A percentile compares a stretch with the other conserved stretches of the same genome.
Evolutionary conservation across 2,888 invertebrate species (phyloP).

Genomic region (Ariolimax columbianus): DNA sequence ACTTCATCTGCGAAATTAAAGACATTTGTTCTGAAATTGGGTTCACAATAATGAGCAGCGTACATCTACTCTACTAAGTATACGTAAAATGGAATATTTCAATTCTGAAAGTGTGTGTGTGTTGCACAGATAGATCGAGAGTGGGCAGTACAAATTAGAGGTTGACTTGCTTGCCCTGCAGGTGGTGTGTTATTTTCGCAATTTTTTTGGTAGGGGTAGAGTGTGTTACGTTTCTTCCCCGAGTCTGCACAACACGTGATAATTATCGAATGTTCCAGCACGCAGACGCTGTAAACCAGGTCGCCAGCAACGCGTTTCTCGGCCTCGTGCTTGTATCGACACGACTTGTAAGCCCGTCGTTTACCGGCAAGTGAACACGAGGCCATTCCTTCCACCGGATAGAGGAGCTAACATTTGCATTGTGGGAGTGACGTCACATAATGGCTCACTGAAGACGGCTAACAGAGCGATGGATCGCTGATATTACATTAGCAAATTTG

Average conservation of each 20-base stretch:
- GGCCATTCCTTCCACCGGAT: constrained; percentile 33
- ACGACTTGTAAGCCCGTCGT: neutral
- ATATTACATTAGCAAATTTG: constrained; percentile 23
- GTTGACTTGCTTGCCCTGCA: no score
- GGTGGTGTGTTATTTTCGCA: no score
- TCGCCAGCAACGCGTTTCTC: constrained; percentile 28
- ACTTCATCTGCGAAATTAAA: no score
- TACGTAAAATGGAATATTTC: no score
- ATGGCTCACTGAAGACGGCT: constrained; percentile 27
- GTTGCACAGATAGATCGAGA: no score
- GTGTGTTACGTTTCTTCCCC: no score
- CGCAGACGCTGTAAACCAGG: constrained; percentile 24
- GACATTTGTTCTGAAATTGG: no score
- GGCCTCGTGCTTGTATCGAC: constrained; percentile 28
- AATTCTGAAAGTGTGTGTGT: no score
- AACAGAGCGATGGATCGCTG: constrained; percentile 44
- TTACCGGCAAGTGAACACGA: constrained; percentile 8
- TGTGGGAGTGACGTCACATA: constrained; percentile 47
- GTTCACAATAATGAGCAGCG: no score
- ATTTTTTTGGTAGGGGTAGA: no score
- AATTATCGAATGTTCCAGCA: constrained; percentile 29
- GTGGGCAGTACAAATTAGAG: no score
- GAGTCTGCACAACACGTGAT: constrained; percentile 7
- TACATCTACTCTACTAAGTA: no score
- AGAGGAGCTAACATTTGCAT: constrained; percentile 7